These are phyloP conservation scores for Aphelocoma coerulescens DNA, from an alignment of 2,113 vertebrate species.

Conservation along the genomic window DNA sequence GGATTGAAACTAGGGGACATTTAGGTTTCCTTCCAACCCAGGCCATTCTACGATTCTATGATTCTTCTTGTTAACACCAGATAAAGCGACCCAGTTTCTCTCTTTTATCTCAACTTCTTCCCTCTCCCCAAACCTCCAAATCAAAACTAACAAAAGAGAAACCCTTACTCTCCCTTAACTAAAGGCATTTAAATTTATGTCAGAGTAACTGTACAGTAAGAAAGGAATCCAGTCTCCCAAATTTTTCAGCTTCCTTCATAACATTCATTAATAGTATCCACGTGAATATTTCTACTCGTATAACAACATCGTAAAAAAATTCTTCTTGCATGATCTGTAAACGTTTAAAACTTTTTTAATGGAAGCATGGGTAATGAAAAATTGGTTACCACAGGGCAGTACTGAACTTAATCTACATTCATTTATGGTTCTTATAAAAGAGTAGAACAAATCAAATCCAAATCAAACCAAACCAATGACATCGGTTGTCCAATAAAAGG, in stretches of 20 bases:
- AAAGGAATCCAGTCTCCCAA: neutral
- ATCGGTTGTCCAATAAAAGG: neutral
- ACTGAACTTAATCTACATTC: neutral
- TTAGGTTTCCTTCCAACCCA: neutral
- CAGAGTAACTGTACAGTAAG: neutral
- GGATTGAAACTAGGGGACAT: rapidly evolving
- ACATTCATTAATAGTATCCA: neutral
- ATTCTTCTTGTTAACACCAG: neutral
- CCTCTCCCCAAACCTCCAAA: neutral
- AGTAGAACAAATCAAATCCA: neutral
- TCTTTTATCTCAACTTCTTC: rapidly evolving
- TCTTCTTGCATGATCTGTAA: neutral
- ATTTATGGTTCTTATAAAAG: neutral
- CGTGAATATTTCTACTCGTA: neutral
- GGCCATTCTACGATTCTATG: neutral
- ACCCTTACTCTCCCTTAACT: neutral
- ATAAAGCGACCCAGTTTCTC: neutral
- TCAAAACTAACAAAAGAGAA: neutral
- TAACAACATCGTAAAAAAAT: neutral
- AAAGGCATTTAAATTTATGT: neutral
- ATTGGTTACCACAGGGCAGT: neutral
- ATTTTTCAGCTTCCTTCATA: neutral
- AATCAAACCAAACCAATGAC: neutral
- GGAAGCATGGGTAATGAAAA: neutral
- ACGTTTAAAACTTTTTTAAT: neutral